Evolutionary conservation across 2,797 vertebrate species (phyloP).

Genomic region (Ctenopoma kingsleyae): DNA sequence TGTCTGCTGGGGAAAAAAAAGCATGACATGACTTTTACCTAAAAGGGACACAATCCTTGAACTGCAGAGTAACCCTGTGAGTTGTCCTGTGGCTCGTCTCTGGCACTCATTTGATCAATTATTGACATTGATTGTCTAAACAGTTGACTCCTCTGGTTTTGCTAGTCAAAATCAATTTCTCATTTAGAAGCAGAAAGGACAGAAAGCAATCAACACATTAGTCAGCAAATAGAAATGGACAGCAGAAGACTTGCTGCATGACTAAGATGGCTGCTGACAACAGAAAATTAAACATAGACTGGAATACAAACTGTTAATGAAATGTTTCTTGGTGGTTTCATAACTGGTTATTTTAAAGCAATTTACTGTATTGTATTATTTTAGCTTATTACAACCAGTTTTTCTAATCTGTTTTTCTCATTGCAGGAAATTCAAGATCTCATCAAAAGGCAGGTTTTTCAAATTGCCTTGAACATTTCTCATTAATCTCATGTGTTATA

Average conservation of each 20-base stretch:
- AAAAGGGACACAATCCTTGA: constrained; percentile 10
- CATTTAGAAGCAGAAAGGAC: constrained; percentile 55
- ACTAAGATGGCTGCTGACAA: background rate
- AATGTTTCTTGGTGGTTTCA: background rate
- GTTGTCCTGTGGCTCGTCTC: constrained; percentile 12
- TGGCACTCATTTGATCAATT: constrained; percentile 58
- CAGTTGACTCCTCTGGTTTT: constrained; percentile 43
- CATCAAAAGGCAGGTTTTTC: constrained; percentile 79
- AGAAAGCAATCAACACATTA: constrained; percentile 19
- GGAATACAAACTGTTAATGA: background rate
- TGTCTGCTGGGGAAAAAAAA: constrained; percentile 3
- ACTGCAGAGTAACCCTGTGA: constrained; percentile 16
- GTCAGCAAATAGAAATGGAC: constrained; percentile 44
- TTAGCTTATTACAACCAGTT: background rate
- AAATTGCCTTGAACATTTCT: background rate
- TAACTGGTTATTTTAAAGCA: background rate
- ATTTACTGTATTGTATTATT: background rate
- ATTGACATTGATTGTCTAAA: constrained; percentile 63
- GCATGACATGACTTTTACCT: constrained; percentile 20
- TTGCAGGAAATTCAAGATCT: constrained; percentile 87
- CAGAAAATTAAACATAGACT: background rate
- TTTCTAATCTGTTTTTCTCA: constrained; percentile 39
- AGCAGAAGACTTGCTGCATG: background rate
- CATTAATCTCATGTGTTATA: constrained; percentile 19
- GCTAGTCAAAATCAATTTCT: constrained; percentile 71